phyloP scores from a whole-genome alignment of 2,888 invertebrate genomes.

The Gastracanthus pulcherrimus region DNA sequence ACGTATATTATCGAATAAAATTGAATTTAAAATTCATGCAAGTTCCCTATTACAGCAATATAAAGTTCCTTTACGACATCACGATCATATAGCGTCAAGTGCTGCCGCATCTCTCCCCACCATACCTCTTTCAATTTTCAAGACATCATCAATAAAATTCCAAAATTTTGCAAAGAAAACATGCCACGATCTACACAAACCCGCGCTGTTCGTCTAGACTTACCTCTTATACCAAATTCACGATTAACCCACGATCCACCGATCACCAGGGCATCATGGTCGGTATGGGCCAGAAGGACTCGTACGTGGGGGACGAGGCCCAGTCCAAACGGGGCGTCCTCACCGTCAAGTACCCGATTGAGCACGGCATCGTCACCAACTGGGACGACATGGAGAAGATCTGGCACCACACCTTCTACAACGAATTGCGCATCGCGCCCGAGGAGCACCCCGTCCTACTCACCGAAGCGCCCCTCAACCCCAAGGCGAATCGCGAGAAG shows the following conservation, averaged over 20 bases:
- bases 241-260: not conserved
- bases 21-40: too few relatives aligned
- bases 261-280: conserved; percentile 79
- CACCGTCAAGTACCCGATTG: conserved; percentile 94
- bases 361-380: conserved; percentile 97
- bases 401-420: conserved; percentile 98
- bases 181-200: too few relatives aligned
- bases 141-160: too few relatives aligned
- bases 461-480: conserved; percentile 96
- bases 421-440: conserved; percentile 91
- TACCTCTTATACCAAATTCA: not conserved
- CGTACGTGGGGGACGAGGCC: conserved; percentile 92
- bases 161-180: too few relatives aligned
- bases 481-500: conserved; percentile 97
- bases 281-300: conserved; percentile 86
- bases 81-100: too few relatives aligned
- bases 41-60: too few relatives aligned
- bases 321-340: conserved; percentile 92
- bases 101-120: too few relatives aligned
- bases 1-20: too few relatives aligned
- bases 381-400: conserved; percentile 99
- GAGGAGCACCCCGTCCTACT: conserved; percentile 96
- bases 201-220: too few relatives aligned
- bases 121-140: too few relatives aligned
- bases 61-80: too few relatives aligned